Percentiles rank a stretch among this genome's conserved stretches.
Evolutionary conservation across 2,888 invertebrate genomes (phyloP).

Genomic region (Ptilodon capucinus): DNA sequence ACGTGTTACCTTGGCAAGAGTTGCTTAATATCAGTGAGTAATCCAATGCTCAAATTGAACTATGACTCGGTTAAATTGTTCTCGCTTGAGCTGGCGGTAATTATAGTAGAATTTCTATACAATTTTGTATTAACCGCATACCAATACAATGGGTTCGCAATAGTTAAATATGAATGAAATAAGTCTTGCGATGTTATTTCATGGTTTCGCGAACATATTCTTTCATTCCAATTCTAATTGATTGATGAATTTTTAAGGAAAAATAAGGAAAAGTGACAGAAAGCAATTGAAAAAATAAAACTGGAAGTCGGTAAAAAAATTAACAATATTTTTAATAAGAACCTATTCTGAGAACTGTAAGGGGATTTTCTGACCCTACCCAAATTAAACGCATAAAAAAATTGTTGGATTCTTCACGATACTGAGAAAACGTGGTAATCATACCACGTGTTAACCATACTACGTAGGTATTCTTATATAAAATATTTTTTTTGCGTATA

Average conservation of each 20-base stretch:
- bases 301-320: too few relatives aligned
- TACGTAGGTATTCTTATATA: too few relatives aligned
- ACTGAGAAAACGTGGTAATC: too few relatives aligned
- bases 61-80: constrained; percentile 13
- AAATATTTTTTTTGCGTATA: too few relatives aligned
- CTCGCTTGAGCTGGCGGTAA: constrained; percentile 6
- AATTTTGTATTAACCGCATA: background rate
- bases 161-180: constrained; percentile 12
- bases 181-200: constrained; percentile 22
- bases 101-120: constrained; percentile 1
- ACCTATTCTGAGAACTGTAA: too few relatives aligned
- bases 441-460: too few relatives aligned
- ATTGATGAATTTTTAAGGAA: constrained; percentile 7
- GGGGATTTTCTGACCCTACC: too few relatives aligned
- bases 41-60: constrained; percentile 9
- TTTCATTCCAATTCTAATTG: too few relatives aligned
- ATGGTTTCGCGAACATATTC: constrained; percentile 3
- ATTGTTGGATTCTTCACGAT: too few relatives aligned
- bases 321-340: too few relatives aligned
- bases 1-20: constrained; percentile 5
- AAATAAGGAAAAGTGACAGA: too few relatives aligned
- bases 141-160: background rate
- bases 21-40: constrained; percentile 17
- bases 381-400: too few relatives aligned
- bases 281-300: background rate